phyloP scores from a whole-genome alignment of 2,113 vertebrate species.

The Periophthalmodon schlosseri region DNA sequence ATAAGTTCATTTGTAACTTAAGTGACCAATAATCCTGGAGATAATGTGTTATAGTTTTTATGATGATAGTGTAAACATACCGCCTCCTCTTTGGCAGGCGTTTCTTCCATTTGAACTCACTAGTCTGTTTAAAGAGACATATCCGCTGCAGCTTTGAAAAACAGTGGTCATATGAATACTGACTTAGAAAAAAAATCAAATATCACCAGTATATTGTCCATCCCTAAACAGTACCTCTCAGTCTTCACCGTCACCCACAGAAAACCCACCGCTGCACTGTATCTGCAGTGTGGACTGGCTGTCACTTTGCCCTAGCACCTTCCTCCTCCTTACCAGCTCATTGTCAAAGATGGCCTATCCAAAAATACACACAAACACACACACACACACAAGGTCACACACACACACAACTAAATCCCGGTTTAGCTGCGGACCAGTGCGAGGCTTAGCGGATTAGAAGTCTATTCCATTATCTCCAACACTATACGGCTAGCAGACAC shows the following conservation, averaged over 20 bases:
- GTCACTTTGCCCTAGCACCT: conserved; percentile 58
- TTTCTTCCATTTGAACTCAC: too few relatives aligned
- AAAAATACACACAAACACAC: conserved; percentile 27
- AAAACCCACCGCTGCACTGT: background rate
- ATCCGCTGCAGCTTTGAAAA: too few relatives aligned
- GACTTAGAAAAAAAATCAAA: too few relatives aligned
- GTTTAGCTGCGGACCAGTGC: conserved; percentile 79
- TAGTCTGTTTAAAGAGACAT: too few relatives aligned
- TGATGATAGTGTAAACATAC: too few relatives aligned
- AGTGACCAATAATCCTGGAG: too few relatives aligned
- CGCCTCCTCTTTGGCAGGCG: too few relatives aligned
- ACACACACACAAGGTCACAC: background rate
- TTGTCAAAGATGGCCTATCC: conserved; percentile 66
- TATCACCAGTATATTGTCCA: conserved; percentile 42
- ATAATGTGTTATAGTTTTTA: too few relatives aligned
- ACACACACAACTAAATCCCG: conserved; percentile 63
- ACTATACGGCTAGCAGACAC: conserved; percentile 55
- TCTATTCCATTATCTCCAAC: conserved; percentile 82
- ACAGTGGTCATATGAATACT: too few relatives aligned
- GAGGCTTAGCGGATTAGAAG: conserved; percentile 81
- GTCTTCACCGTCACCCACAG: background rate
- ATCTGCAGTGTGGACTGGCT: conserved; percentile 29
- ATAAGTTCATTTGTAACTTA: too few relatives aligned
- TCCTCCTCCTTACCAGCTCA: conserved; percentile 43
- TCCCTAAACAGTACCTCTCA: conserved; percentile 24